A percentile compares a stretch with the other conserved stretches of the same genome.
Conservation (phyloP, 2,888 invertebrate species). For the Leptogaster cylindrica region DNA sequence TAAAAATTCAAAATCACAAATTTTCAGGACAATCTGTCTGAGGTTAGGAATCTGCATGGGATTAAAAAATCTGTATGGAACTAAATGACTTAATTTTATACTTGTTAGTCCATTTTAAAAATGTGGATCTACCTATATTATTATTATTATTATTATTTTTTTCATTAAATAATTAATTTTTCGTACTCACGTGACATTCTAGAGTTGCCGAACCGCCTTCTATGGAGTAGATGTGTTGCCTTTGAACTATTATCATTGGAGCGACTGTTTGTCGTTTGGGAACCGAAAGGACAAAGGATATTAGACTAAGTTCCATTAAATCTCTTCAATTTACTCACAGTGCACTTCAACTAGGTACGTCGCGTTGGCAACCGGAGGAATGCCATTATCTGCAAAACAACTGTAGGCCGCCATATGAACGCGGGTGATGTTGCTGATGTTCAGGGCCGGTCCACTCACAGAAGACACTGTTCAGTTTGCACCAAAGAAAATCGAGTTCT, state of each 20-base stretch:
- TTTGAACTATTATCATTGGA: slow-evolving; percentile 80
- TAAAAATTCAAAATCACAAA: too few relatives aligned
- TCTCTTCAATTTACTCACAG: slow-evolving; percentile 71
- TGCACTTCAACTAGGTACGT: slow-evolving; percentile 86
- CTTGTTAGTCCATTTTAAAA: too few relatives aligned
- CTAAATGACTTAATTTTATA: too few relatives aligned
- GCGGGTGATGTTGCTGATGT: slow-evolving; percentile 75
- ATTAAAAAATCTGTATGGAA: too few relatives aligned
- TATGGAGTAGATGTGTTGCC: slow-evolving; percentile 75
- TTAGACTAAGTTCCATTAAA: slow-evolving; percentile 17
- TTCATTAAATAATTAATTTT: slow-evolving; percentile 1
- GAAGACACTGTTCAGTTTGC: slow-evolving; percentile 67
- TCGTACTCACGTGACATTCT: slow-evolving; percentile 73
- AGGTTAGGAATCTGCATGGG: too few relatives aligned
- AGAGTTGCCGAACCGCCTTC: slow-evolving; percentile 74
- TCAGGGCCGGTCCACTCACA: slow-evolving; percentile 77
- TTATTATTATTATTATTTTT: too few relatives aligned
- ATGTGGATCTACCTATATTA: too few relatives aligned
- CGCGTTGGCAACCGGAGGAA: slow-evolving; percentile 81
- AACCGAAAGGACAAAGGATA: not conserved
- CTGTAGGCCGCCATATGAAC: slow-evolving; percentile 77
- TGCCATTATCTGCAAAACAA: slow-evolving; percentile 82
- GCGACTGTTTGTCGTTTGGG: slow-evolving; percentile 76
- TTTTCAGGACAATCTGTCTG: too few relatives aligned
- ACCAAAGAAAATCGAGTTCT: slow-evolving; percentile 32